Conservation (phyloP, 2,888 invertebrate genomes). For the Congeria kusceri region DNA sequence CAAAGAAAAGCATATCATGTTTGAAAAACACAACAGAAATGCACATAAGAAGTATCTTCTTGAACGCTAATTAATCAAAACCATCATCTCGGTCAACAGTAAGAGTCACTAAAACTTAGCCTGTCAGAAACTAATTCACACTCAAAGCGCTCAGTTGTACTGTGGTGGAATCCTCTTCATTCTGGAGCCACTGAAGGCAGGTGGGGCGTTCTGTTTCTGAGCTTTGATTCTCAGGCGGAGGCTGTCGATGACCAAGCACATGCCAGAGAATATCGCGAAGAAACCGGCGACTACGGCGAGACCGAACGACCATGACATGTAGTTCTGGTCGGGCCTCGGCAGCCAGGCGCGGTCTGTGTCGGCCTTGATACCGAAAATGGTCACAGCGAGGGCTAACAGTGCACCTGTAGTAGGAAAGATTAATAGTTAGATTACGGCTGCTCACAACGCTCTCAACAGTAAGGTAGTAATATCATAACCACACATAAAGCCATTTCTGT, state of each 20-base stretch:
- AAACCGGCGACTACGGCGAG: slow-evolving; percentile 91
- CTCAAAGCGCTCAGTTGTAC: slow-evolving; percentile 31
- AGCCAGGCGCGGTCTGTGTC: slow-evolving; percentile 90
- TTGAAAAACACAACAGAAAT: too few relatives aligned
- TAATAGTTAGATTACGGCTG: too few relatives aligned
- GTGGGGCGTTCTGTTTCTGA: slow-evolving; percentile 42
- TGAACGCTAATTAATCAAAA: too few relatives aligned
- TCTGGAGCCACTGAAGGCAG: slow-evolving; percentile 54
- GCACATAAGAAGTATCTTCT: too few relatives aligned
- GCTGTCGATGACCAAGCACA: slow-evolving; percentile 74
- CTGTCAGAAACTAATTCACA: neutral
- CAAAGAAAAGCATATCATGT: too few relatives aligned
- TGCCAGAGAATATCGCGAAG: slow-evolving; percentile 75
- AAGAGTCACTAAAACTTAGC: too few relatives aligned
- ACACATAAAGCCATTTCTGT: too few relatives aligned
- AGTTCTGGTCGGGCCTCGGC: slow-evolving; percentile 98
- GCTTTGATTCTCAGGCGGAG: slow-evolving; percentile 43
- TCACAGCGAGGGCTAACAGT: slow-evolving; percentile 89
- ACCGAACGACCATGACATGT: slow-evolving; percentile 97
- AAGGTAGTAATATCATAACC: too few relatives aligned
- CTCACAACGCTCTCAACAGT: too few relatives aligned
- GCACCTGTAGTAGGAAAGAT: slow-evolving; percentile 87
- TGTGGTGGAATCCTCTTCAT: slow-evolving; percentile 58
- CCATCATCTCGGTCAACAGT: too few relatives aligned
- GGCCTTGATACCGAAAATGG: slow-evolving; percentile 93